These are phyloP conservation scores for Choreutis nemorana DNA, from an alignment of 2,888 invertebrate species.

Conservation along the genomic window DNA sequence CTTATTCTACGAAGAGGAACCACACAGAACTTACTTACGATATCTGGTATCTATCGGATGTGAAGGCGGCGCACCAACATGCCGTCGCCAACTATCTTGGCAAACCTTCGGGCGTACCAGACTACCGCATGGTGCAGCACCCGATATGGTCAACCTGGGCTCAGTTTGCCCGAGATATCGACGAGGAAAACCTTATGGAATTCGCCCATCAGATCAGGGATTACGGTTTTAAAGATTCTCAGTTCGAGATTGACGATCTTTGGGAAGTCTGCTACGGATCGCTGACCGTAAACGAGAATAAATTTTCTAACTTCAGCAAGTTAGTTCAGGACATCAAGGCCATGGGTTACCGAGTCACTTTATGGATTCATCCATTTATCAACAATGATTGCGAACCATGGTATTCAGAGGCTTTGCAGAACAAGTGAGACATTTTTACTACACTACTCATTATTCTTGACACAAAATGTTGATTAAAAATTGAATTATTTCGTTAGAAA, in stretches of 20 bases:
- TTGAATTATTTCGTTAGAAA: neutral
- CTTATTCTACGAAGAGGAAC: slow-evolving; percentile 51
- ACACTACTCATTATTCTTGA: neutral
- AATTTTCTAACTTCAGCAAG: slow-evolving; percentile 73
- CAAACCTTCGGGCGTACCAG: slow-evolving; percentile 70
- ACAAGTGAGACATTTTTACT: slow-evolving; percentile 49
- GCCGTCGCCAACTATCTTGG: slow-evolving; percentile 69
- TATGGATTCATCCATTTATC: slow-evolving; percentile 91
- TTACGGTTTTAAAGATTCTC: slow-evolving; percentile 73
- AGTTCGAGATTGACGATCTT: slow-evolving; percentile 86
- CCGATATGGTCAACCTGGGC: slow-evolving; percentile 94
- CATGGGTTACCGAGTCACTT: slow-evolving; percentile 75
- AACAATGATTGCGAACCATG: slow-evolving; percentile 73
- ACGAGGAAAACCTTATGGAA: slow-evolving; percentile 65
- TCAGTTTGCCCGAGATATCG: slow-evolving; percentile 70
- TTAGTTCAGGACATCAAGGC: slow-evolving; percentile 69
- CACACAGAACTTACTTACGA: slow-evolving; percentile 63
- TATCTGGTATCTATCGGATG: slow-evolving; percentile 66
- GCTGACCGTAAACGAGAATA: slow-evolving; percentile 71
- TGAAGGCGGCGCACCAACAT: slow-evolving; percentile 69
- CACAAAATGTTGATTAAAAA: too few species aligned
- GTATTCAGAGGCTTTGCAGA: slow-evolving; percentile 62
- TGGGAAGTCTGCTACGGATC: slow-evolving; percentile 91
- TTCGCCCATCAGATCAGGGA: slow-evolving; percentile 72
- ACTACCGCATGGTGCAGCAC: slow-evolving; percentile 72